A percentile compares a stretch with the other conserved stretches of the same genome.
phyloP scores from a whole-genome alignment of 2,113 vertebrate species.

The Marmota monax region DNA sequence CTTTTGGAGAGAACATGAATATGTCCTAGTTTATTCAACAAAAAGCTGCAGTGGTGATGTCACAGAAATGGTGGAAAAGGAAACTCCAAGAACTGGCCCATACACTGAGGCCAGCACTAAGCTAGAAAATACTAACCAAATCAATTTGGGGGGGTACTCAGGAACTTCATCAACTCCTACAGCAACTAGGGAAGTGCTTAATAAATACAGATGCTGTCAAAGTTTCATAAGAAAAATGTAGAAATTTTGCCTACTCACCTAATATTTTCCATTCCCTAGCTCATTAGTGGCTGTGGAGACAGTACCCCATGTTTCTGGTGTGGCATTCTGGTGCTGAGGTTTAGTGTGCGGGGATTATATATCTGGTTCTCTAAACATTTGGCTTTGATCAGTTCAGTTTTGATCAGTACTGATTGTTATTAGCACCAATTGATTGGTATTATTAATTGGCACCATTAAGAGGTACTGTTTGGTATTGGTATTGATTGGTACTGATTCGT shows the following conservation, averaged over 20 bases:
- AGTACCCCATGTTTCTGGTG: background rate
- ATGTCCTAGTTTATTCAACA: background rate
- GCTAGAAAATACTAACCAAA: background rate
- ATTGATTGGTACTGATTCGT: too few species aligned
- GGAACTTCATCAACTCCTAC: background rate
- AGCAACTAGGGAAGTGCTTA: background rate
- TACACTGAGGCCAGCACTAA: background rate
- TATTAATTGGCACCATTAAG: too few species aligned
- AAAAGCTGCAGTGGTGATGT: background rate
- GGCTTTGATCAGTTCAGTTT: background rate
- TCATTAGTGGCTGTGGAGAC: background rate
- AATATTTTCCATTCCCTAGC: background rate
- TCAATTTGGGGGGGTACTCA: background rate
- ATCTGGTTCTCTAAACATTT: background rate
- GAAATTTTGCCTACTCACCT: background rate
- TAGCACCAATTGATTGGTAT: too few species aligned
- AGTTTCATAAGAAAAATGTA: slow-evolving; percentile 17
- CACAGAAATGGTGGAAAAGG: background rate
- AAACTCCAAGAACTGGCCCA: background rate
- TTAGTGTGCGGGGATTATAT: background rate
- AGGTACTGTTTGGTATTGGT: too few species aligned
- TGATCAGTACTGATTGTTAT: too few species aligned
- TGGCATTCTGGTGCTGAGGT: background rate
- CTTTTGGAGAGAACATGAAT: background rate
- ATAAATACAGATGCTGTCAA: background rate